Evolutionary conservation across 1,140 invertebrate species (phyloP), one percentile per base, ranked within the genome.

Genomic region (Aphis craccivora): DNA sequence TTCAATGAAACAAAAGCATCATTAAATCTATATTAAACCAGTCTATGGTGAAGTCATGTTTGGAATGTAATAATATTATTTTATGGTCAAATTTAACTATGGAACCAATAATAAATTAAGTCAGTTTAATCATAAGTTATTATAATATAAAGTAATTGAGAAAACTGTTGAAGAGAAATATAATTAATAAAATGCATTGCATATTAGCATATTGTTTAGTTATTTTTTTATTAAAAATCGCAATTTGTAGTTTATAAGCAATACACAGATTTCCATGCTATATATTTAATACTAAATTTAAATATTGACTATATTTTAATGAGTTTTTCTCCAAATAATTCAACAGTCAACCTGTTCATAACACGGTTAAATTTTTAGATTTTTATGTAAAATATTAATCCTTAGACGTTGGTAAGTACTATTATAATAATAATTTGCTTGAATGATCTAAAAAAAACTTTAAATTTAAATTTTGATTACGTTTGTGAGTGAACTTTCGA

Each of bases 381-480:
- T 88, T 48, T 51, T 88, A n/a, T 45, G 20, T 35, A 6, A 8
- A 91, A 76, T n/a, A 76, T n/a, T 67, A 43, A 67, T 90, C 8
- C n/a, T 90, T 1, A 23, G 55, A 90, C n/a, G 25, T 67, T 8
- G 60, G 23, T 51, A 83, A 30, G 14, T 83, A 83, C 23, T 83
- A 93, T 93, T 81, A 92, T 92, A 84, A 93, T 86, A 86, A 53
- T 84, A 22, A 84, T 93, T 93, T 51, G 81, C 81, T 93, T 86
- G 91, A 86, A 55, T 86, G 35, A 25, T 53, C 48, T 51, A 93
- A 93, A 84, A 93, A 84, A 88, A 93, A 93, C 43, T 83, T 93
- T 93, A 86, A 55, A 93, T 93, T 55, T 14, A n/a, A 93, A n/a
- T 92, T 93, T 53, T 53, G 91, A 93, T 93, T 84, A 55, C 91